phyloP scores from a whole-genome alignment of 2,113 vertebrate species.

The Lasiurus cinereus region DNA sequence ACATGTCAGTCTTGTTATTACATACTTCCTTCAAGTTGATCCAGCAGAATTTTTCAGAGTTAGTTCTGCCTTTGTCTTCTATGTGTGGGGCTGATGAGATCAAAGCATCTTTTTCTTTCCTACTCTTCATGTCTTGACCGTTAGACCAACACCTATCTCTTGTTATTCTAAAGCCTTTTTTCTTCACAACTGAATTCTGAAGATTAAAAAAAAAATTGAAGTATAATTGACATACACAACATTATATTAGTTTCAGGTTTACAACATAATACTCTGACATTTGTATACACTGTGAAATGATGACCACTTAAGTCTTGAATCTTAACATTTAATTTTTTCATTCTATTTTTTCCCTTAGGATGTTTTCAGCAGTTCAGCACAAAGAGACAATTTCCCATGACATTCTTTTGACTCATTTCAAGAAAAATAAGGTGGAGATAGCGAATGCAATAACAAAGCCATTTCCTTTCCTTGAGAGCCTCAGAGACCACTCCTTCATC shows the following conservation, averaged over 20 bases:
- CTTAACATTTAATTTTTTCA: neutral
- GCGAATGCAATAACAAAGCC: neutral
- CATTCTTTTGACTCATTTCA: slow-evolving; percentile 2
- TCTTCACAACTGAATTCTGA: neutral
- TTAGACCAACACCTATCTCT: neutral
- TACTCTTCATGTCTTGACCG: neutral
- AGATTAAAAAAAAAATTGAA: neutral
- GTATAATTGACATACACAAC: neutral
- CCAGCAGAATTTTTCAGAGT: neutral
- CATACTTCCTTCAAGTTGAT: neutral
- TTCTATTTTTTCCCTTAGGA: neutral
- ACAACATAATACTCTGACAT: neutral
- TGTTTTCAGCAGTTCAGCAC: neutral
- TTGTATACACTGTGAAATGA: neutral
- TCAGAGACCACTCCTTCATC: slow-evolving; percentile 35
- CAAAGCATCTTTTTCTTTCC: neutral
- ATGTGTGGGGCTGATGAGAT: too few relatives aligned
- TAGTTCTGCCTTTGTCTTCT: neutral
- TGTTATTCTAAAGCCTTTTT: neutral
- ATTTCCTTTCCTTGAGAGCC: slow-evolving; percentile 56
- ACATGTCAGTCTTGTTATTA: neutral
- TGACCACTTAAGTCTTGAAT: neutral
- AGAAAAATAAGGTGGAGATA: slow-evolving; percentile 48
- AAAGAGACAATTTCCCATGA: neutral
- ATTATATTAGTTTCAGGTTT: neutral